Evolutionary conservation across 2,888 invertebrate genomes (phyloP), one percentile per base, ranked within the genome.

Genomic region (Orchesella flavescens): DNA sequence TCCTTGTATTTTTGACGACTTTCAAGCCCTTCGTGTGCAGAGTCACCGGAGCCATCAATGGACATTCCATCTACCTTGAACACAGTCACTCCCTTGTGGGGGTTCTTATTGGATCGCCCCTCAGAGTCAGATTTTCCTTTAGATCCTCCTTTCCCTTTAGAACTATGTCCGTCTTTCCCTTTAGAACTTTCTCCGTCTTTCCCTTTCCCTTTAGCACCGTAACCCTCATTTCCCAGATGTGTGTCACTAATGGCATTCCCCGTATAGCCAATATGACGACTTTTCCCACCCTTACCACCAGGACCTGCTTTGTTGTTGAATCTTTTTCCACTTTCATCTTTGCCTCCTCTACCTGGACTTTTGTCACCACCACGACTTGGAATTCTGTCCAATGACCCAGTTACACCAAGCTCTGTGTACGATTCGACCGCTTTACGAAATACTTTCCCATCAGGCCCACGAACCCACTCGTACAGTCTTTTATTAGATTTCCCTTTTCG

Each of bases 401-500:
- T 43, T 5, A n/a, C 53, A 13, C 79, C 79, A 10, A 78, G 71
- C 21, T 78, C 78, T 15, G 69, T 69, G 49, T 78, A 78, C 1
- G 69, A 71, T 21, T 53, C 71, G 7, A 78, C 63, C 3, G 34
- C 53, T 21, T 63, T 71, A 43, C 78, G 44, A 46, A 63, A 53
- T 12, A 78, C 78, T 53, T 78, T 78, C 21, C 78, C 78, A 71
- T 78, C 78, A 0, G 71, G 53, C 1, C 78, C 78, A 5, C 71
- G 10, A 7, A 71, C 71, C 78, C 78, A 78, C 5, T 78, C 78
- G 43, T 78, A 78, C 2, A 78, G 63, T 21, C 63, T 68, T 17
- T 66, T n/a, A n/a, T n/a, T 66, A 0, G 57, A 23, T 15, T 76
- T 61, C 4, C 9, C 53, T 3, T 17, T 15, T 34, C 24, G 63